Percentiles rank a stretch among this genome's conserved stretches.
Conservation (phyloP, 2,888 invertebrate genomes). For the Zaprionus obscuricornis region DNA sequence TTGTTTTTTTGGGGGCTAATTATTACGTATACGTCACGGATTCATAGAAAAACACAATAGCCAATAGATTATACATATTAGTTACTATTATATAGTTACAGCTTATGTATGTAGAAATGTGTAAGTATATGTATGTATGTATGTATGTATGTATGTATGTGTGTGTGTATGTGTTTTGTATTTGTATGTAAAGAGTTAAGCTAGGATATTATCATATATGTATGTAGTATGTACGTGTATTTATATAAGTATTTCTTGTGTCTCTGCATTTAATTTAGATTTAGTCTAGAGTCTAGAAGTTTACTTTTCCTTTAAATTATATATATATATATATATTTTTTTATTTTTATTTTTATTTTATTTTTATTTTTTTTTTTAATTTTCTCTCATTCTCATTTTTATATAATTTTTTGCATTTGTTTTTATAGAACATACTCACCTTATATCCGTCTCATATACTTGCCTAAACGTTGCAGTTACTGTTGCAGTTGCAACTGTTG, state of each 20-base stretch:
- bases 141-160: constrained; percentile 12
- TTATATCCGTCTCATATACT: constrained; percentile 75
- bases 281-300: constrained; percentile 46
- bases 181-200: constrained; percentile 37
- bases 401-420: no score
- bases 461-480: constrained; percentile 56
- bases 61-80: constrained; percentile 64
- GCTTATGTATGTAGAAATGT: constrained; percentile 57
- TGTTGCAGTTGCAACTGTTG: constrained; percentile 3
- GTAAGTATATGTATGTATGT: constrained; percentile 11
- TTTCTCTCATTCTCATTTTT: constrained; percentile 1
- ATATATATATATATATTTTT: no score
- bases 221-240: constrained; percentile 33
- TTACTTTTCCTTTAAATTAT: no score
- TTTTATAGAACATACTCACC: constrained; percentile 66
- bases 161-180: constrained; percentile 3
- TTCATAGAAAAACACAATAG: constrained; percentile 72
- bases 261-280: constrained; percentile 37
- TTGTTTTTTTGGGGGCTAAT: constrained; percentile 55
- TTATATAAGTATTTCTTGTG: constrained; percentile 11
- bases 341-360: constrained; percentile 1
- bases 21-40: constrained; percentile 76
- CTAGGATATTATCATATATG: constrained; percentile 46
- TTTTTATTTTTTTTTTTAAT: no score
- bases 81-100: constrained; percentile 72